Conservation (phyloP, 2,888 invertebrate genomes). For the Incurvaria masculella region DNA sequence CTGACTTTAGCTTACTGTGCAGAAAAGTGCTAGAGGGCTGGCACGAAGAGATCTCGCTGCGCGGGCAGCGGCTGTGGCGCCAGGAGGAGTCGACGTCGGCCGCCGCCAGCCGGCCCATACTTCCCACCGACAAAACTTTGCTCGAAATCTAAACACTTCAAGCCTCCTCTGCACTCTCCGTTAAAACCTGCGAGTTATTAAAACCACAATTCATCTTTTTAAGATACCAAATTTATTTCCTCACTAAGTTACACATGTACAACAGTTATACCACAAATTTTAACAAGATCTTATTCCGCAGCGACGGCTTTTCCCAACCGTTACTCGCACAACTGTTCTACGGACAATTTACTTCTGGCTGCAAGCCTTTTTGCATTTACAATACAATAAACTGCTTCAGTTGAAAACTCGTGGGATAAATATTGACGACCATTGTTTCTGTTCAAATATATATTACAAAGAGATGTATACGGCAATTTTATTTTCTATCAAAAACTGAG, state of each 20-base stretch:
- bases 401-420: not conserved
- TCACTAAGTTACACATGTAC: slow-evolving; percentile 28
- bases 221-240: slow-evolving; percentile 49
- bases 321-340: not conserved
- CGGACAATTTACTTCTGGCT: not conserved
- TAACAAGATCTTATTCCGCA: not conserved
- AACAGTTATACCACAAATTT: not conserved
- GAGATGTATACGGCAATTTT: not conserved
- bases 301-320: not conserved
- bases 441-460: not conserved
- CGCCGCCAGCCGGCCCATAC: slow-evolving; percentile 15
- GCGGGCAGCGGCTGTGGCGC: slow-evolving; percentile 53
- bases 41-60: slow-evolving; percentile 56
- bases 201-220: slow-evolving; percentile 20
- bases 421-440: not conserved
- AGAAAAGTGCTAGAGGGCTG: slow-evolving; percentile 55
- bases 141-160: too few relatives aligned
- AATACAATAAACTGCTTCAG: too few relatives aligned
- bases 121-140: not conserved
- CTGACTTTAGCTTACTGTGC: too few relatives aligned
- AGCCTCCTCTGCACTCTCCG: too few relatives aligned
- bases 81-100: slow-evolving; percentile 44
- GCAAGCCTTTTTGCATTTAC: not conserved
- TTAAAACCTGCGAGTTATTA: too few relatives aligned
- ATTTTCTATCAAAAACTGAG: not conserved